Evolutionary conservation across 2,797 vertebrate genomes (phyloP).

Genomic region (Australoheros facetus): DNA sequence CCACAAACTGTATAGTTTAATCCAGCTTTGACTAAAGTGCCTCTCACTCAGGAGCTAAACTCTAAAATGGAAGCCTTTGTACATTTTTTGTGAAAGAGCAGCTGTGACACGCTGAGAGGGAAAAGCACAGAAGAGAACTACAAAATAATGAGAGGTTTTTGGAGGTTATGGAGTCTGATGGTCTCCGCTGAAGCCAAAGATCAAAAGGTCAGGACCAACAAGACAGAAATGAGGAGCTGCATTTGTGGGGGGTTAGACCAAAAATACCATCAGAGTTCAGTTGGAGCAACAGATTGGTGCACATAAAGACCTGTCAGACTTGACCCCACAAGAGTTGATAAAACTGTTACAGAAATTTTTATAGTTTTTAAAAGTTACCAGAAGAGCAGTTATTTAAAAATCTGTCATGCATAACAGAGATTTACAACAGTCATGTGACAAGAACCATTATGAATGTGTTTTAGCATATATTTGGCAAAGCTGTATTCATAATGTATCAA

Average conservation of each 20-base stretch:
- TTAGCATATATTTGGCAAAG: neutral
- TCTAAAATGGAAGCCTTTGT: neutral
- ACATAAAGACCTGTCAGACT: neutral
- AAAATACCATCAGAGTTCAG: neutral
- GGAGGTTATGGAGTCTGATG: neutral
- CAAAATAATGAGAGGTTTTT: constrained; percentile 4
- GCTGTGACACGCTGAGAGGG: neutral
- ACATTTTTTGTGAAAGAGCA: neutral
- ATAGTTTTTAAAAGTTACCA: neutral
- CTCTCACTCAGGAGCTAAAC: neutral
- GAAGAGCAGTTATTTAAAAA: neutral
- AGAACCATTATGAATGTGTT: neutral
- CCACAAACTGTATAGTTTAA: neutral
- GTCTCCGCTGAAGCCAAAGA: neutral
- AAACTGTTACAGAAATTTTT: neutral
- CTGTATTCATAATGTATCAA: neutral
- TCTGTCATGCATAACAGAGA: neutral
- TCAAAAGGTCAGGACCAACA: neutral
- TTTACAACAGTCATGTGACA: fast-evolving
- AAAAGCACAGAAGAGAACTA: neutral
- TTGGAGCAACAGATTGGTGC: neutral
- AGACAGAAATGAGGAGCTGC: neutral
- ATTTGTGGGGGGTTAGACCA: neutral
- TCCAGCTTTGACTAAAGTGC: neutral
- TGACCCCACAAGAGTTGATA: neutral